Conservation (phyloP, 2,113 vertebrate genomes). For the Pituophis catenifer region DNA sequence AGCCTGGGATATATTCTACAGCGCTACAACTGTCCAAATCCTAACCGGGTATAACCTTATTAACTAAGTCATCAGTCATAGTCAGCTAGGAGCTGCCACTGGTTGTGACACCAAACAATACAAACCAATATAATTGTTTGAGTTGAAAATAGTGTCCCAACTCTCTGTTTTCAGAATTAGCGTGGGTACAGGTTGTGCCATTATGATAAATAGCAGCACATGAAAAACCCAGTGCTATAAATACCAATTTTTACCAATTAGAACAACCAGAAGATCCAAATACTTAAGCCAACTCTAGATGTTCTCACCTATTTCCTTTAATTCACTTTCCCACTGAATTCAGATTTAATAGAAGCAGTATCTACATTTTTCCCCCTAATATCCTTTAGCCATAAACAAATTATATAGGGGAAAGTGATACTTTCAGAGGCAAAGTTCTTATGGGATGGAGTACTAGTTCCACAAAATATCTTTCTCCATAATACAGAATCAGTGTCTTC, state of each 20-base stretch:
- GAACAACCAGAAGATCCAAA: background rate
- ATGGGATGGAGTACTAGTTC: background rate
- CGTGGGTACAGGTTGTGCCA: background rate
- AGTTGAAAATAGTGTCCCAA: background rate
- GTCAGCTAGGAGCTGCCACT: background rate
- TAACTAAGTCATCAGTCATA: background rate
- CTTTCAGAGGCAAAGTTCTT: background rate
- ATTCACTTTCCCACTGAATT: background rate
- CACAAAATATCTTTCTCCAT: background rate
- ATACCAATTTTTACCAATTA: background rate
- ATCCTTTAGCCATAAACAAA: background rate
- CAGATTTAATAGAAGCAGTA: background rate
- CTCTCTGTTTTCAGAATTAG: background rate
- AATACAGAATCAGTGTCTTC: background rate
- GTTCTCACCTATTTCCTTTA: background rate
- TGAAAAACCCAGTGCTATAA: background rate
- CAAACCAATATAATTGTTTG: background rate
- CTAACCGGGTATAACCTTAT: background rate
- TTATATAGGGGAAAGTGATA: background rate
- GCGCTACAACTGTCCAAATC: background rate
- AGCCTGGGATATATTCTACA: background rate
- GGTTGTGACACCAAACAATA: background rate
- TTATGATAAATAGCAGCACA: background rate
- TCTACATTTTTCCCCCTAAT: background rate
- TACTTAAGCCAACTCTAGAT: background rate